Evolutionary conservation across 1,140 invertebrate genomes (phyloP).

Genomic region (Drosophila kikkawai): DNA sequence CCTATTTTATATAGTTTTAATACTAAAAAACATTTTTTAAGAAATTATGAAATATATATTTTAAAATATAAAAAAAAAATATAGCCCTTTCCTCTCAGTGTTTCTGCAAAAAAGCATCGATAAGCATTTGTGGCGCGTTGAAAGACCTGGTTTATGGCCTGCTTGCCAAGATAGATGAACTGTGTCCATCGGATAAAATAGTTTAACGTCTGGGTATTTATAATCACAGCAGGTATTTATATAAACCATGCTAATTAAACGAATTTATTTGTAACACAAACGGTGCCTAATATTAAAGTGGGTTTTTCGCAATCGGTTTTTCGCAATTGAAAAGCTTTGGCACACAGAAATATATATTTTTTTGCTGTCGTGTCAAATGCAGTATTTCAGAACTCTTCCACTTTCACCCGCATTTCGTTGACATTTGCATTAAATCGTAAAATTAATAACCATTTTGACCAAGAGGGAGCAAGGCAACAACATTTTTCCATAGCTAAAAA

Average conservation of each 20-base stretch:
- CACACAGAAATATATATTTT: neutral
- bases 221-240: conserved; percentile 28
- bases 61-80: neutral
- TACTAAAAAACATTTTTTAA: neutral
- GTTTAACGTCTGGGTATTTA: conserved; percentile 31
- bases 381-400: conserved; percentile 13
- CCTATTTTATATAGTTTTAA: neutral
- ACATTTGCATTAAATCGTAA: conserved; percentile 57
- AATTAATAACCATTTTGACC: conserved; percentile 72
- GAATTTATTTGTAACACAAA: conserved; percentile 5
- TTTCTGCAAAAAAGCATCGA: conserved; percentile 4
- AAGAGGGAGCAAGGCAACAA: conserved; percentile 40
- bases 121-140: conserved; percentile 39
- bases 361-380: conserved; percentile 4
- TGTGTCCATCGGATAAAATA: conserved; percentile 37
- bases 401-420: conserved; percentile 32
- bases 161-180: conserved; percentile 50
- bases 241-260: conserved; percentile 32
- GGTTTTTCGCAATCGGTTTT: conserved; percentile 31
- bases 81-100: neutral
- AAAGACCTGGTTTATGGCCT: conserved; percentile 45
- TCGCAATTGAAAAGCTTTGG: conserved; percentile 11
- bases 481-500: conserved; percentile 62
- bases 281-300: conserved; percentile 1
- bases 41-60: neutral